Conservation (phyloP, 2,113 vertebrate species). For the Myiozetetes cayanensis region DNA sequence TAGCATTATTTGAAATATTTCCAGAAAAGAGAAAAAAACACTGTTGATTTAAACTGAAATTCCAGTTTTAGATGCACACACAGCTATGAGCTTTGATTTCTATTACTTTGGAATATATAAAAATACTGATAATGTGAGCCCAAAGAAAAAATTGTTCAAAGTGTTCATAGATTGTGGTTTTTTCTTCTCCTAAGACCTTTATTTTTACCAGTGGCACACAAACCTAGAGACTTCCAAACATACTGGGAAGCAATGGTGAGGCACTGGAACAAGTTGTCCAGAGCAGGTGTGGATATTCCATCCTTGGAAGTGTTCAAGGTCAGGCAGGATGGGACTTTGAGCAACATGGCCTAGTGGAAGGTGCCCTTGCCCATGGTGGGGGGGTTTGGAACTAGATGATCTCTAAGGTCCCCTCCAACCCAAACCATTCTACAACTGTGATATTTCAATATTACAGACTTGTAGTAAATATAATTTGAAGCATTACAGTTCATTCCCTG, state of each 20-base stretch:
- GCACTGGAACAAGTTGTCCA: background rate
- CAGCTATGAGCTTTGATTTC: background rate
- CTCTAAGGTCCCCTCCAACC: background rate
- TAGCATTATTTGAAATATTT: background rate
- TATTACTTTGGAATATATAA: background rate
- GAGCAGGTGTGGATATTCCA: background rate
- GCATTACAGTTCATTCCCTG: background rate
- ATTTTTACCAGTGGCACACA: background rate
- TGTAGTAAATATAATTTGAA: background rate
- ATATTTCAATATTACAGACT: background rate
- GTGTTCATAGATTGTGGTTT: background rate
- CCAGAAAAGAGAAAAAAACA: fast-evolving
- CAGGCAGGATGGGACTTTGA: background rate
- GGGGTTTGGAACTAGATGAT: fast-evolving
- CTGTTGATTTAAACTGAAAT: background rate
- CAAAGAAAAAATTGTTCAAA: background rate
- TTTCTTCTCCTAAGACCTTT: background rate
- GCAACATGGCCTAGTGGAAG: background rate
- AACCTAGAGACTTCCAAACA: background rate
- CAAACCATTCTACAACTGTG: background rate
- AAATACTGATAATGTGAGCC: background rate
- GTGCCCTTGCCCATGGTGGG: fast-evolving
- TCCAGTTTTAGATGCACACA: background rate
- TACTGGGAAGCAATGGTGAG: background rate
- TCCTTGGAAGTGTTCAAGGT: background rate